Base-by-base conservation (phyloP, 2,888 invertebrate species). In the Prosapia bicincta region DNA sequence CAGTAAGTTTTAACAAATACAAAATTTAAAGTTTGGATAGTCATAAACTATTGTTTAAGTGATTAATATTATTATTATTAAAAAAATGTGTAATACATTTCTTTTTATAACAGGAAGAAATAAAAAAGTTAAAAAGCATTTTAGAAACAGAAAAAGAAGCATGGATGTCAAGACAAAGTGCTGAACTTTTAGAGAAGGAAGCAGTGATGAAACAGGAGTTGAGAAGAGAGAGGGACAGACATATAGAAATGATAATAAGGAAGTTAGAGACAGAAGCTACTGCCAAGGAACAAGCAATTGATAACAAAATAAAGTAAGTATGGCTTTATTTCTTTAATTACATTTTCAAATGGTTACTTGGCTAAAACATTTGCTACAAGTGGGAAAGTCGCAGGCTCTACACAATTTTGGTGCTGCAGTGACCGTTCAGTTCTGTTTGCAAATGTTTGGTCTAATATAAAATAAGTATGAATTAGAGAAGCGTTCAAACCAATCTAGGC, bases 191-290 rank as follows among this genome's bases (percentile, higher is more conserved):
- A 75, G 90, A 90, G 82, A 91, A 89, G 82, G 92, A 93, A 84
- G 86, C 87, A 75, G 88, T 89, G 80, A 90, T 95, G 81, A 84
- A 90, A 1, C 91, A 92, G 28, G 90, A 92, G 79, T 91, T 90
- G 82, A 89, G 90, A 83, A 87, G 87, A 71, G 94, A 95, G 82
- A 85, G 94, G 75, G 95, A 95, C 84, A 89, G 88, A 69, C 94
- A 94, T 85, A 93, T 94, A 73, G 94, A 95, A 83, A 85, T 88
- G 20, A 91, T 91, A 0, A 92, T 93, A 70, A 90, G 90, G 80
- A 88, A 90, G 76, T 86, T 93, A 82, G 92, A 92, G 79, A 87
- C 87, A 0, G 92, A 93, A 82, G 89, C 90, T 0, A 88, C 88
- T 70, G 90, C 90, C 77, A 82, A 90, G 71, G 91, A 92, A 80